Percentiles rank a stretch among this genome's conserved stretches.
Evolutionary conservation across 2,888 invertebrate species (phyloP).

Genomic region (Eupeodes luniger): DNA sequence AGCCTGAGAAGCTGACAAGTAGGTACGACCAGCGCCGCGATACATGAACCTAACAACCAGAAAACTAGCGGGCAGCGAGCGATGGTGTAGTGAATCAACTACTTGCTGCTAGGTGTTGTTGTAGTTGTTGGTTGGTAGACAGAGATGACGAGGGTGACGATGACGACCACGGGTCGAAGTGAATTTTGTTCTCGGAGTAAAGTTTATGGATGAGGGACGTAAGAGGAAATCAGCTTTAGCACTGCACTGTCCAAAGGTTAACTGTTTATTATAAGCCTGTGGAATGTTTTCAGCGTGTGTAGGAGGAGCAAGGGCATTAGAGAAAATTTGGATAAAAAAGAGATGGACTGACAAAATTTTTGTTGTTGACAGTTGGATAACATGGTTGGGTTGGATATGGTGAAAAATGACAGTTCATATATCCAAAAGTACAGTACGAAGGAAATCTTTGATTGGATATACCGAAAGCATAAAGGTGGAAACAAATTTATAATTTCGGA

Average conservation of each 20-base stretch:
- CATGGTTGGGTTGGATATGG: not conserved
- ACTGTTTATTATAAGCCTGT: constrained; percentile 57
- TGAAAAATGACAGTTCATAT: constrained; percentile 53
- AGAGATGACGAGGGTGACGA: not conserved
- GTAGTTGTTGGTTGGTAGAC: not conserved
- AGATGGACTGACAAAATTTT: constrained; percentile 28
- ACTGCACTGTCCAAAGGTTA: constrained; percentile 71
- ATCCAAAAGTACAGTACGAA: constrained; percentile 34
- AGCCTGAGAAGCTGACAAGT: not conserved
- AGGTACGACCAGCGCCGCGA: constrained; percentile 18
- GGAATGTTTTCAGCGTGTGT: constrained; percentile 39
- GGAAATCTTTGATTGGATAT: not conserved
- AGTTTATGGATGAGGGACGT: constrained; percentile 26
- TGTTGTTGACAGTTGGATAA: constrained; percentile 2
- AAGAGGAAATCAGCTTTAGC: constrained; percentile 58
- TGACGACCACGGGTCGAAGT: constrained; percentile 33
- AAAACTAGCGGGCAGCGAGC: too few species aligned
- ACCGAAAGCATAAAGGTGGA: constrained; percentile 7
- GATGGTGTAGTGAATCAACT: too few species aligned
- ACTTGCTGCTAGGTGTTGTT: too few species aligned
- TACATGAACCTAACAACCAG: not conserved
- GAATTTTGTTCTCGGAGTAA: not conserved
- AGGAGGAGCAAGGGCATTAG: constrained; percentile 31
- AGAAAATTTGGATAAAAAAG: constrained; percentile 44
- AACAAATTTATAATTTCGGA: not conserved